Percentiles rank a stretch among this genome's conserved stretches.
phyloP scores from a whole-genome alignment of 1,140 invertebrate genomes.

The Polypedilum pembai region DNA sequence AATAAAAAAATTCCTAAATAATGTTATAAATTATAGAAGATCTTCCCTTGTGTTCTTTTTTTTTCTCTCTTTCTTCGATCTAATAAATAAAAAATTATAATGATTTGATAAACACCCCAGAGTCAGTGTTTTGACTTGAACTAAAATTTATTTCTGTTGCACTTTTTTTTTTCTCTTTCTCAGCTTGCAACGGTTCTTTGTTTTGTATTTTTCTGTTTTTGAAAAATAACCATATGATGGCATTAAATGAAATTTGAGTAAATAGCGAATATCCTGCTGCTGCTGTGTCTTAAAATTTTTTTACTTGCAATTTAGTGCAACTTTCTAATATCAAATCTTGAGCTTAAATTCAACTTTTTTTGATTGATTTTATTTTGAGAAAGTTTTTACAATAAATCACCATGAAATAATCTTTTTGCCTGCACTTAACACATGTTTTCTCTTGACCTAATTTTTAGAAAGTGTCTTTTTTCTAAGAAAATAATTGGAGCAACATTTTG shows the following conservation, averaged over 20 bases:
- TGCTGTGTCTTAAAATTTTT: no score
- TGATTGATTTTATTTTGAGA: no score
- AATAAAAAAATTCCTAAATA: background rate
- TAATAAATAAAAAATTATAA: conserved; percentile 27
- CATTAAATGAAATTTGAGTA: background rate
- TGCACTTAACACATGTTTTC: no score
- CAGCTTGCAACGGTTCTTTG: background rate
- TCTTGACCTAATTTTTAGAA: no score
- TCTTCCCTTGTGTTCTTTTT: conserved; percentile 16
- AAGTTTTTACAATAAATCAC: no score
- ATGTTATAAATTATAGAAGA: conserved; percentile 28
- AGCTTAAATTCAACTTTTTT: no score
- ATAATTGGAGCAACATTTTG: no score
- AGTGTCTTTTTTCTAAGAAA: no score
- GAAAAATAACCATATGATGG: background rate
- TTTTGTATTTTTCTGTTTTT: background rate
- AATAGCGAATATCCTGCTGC: conserved; percentile 9
- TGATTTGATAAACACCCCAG: conserved; percentile 27
- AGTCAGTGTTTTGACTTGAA: conserved; percentile 24
- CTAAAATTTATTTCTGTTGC: conserved; percentile 24
- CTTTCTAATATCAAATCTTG: no score
- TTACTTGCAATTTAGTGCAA: no score
- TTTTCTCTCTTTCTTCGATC: background rate
- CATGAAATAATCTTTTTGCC: no score
- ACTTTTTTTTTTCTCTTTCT: conserved; percentile 20